Evolutionary conservation across 2,797 vertebrate genomes (phyloP), one percentile per base, ranked within the genome.

Genomic region (Melanotaenia boesemani): DNA sequence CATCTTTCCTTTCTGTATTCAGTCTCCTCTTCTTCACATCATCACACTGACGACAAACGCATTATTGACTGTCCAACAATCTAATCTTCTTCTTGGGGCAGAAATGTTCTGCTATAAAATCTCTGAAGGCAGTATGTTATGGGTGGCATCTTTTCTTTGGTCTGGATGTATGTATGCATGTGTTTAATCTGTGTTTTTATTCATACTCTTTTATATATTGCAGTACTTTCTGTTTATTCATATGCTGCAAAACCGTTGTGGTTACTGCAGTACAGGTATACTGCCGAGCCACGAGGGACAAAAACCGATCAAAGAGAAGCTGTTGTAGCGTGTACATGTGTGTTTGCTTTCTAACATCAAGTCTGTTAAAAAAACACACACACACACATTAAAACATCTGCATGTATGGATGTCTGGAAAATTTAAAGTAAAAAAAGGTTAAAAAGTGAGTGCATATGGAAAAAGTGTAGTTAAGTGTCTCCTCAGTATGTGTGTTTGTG

Each of bases 401-500:
- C 26, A 30, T 57, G 34, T 16, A 41, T 36, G 44, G 54, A 59
- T 30, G 48, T 57, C 24, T 48, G 36, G 61, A 18, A 57, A 54
- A n/a, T 71, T 56, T 79, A 10, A 67, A 62, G 28, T 41, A 24
- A 44, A 16, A 18, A 10, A 57, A 46, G 56, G 37, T 67, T 44
- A 2, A 74, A 74, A 61, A 68, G 39, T 28, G 30, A 8, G 10
- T 54, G 37, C 41, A 26, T 24, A 63, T 55, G 34, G 50, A 39
- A 32, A 48, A 18, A 1, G 1, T 28, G 66, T 68, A 81, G 72
- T 66, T 63, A 5, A 59, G 62, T 6, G 52, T 72, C 57, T 75
- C 39, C 30, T 30, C 18, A 54, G 26, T 72, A 63, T 68, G 41
- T 71, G 58, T 82, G 80, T 79, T 3, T 85, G 67, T 70, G 62